Conservation (phyloP, 2,888 invertebrate genomes). For the Rugalucina vietnamica region DNA sequence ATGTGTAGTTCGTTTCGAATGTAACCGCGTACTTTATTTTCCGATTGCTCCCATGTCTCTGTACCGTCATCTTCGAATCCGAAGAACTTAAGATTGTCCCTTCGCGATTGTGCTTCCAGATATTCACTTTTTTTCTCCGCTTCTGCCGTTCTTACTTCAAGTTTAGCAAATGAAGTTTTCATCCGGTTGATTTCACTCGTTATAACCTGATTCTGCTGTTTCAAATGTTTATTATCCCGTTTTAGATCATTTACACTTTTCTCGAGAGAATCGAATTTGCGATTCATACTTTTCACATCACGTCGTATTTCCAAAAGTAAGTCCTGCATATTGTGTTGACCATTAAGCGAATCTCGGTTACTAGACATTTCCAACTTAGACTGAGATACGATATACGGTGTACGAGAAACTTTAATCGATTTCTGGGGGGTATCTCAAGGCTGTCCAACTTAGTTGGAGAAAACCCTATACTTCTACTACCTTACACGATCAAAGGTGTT, state of each 20-base stretch:
- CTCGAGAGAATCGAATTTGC: background rate
- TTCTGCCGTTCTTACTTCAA: background rate
- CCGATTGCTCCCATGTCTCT: background rate
- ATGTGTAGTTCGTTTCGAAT: background rate
- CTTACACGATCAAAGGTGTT: too few relatives aligned
- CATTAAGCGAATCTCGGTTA: too few relatives aligned
- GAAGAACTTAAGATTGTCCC: background rate
- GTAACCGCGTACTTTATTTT: background rate
- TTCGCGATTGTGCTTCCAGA: background rate
- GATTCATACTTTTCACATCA: background rate
- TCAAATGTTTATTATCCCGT: background rate
- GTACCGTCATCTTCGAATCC: background rate
- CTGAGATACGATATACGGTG: too few relatives aligned
- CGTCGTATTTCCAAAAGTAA: background rate
- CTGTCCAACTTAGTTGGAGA: too few relatives aligned
- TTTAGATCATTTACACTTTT: background rate
- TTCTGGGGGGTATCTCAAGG: too few relatives aligned
- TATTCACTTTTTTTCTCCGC: background rate
- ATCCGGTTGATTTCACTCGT: background rate
- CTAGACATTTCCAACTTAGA: too few relatives aligned
- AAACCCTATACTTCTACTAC: too few relatives aligned
- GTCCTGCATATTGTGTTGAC: too few relatives aligned
- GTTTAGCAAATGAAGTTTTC: background rate
- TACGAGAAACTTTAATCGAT: too few relatives aligned
- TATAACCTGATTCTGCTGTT: background rate